These are phyloP conservation scores for Mustela nigripes DNA, from an alignment of 2,113 vertebrate genomes.

Conservation along the genomic window DNA sequence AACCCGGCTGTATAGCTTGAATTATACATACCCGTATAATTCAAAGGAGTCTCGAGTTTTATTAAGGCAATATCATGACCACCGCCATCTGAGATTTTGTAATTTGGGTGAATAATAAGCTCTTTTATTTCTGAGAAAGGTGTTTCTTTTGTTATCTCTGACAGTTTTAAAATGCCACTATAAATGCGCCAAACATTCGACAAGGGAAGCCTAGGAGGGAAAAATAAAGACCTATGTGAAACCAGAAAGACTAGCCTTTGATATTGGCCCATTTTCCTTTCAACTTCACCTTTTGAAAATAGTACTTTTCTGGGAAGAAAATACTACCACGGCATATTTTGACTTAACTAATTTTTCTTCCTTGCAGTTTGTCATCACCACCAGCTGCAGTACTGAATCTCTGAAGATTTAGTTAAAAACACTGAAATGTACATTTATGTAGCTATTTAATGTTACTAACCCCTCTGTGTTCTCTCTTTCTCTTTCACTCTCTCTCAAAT, in stretches of 20 bases:
- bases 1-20: neutral
- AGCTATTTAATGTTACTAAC: neutral
- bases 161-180: constrained; percentile 86
- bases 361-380: neutral
- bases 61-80: constrained; percentile 89
- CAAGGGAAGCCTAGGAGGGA: constrained; percentile 80
- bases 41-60: constrained; percentile 87
- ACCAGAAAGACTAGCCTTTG: neutral
- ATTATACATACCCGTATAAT: constrained; percentile 88
- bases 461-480: neutral
- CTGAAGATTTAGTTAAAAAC: neutral
- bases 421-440: neutral
- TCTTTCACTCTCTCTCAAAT: neutral
- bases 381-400: neutral
- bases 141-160: constrained; percentile 85
- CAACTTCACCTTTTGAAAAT: neutral
- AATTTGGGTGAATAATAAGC: constrained; percentile 88
- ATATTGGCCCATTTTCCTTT: neutral
- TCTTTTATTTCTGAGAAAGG: constrained; percentile 86
- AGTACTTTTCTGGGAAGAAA: neutral
- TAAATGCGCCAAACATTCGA: constrained; percentile 87
- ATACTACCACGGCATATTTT: neutral
- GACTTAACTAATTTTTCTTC: neutral
- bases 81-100: constrained; percentile 74
- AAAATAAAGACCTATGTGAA: constrained; percentile 46